These are phyloP conservation scores for Mayetiola destructor DNA, from an alignment of 2,888 invertebrate species.

Conservation along the genomic window DNA sequence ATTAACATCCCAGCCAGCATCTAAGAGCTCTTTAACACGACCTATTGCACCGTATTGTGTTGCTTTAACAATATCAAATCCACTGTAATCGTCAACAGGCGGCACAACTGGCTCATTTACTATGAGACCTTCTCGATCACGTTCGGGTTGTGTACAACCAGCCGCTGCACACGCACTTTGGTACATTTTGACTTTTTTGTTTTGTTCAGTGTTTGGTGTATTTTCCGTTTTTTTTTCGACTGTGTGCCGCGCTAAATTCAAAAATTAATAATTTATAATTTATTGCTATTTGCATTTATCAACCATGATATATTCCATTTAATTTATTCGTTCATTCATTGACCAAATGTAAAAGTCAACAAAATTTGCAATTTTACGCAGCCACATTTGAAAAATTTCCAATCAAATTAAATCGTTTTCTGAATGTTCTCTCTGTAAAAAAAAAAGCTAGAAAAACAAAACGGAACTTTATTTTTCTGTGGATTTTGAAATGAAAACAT, in stretches of 20 bases:
- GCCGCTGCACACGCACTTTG: conserved; percentile 59
- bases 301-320: neutral
- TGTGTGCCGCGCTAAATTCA: neutral
- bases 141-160: conserved; percentile 47
- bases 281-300: neutral
- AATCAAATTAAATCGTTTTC: no score
- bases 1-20: conserved; percentile 88
- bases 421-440: no score
- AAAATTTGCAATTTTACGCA: neutral
- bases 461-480: no score
- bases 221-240: conserved; percentile 4
- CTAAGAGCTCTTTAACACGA: conserved; percentile 71
- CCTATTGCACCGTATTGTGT: conserved; percentile 90
- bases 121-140: conserved; percentile 45
- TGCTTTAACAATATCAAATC: conserved; percentile 85
- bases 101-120: conserved; percentile 47
- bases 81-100: conserved; percentile 57
- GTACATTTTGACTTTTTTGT: conserved; percentile 43
- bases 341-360: neutral
- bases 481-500: no score
- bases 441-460: no score
- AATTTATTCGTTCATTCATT: neutral
- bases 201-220: neutral
- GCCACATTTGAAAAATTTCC: no score
- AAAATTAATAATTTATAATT: neutral